Conservation (phyloP, 35 echinoderm and acorn worm genomes). For the Stichopus chloronotus region DNA sequence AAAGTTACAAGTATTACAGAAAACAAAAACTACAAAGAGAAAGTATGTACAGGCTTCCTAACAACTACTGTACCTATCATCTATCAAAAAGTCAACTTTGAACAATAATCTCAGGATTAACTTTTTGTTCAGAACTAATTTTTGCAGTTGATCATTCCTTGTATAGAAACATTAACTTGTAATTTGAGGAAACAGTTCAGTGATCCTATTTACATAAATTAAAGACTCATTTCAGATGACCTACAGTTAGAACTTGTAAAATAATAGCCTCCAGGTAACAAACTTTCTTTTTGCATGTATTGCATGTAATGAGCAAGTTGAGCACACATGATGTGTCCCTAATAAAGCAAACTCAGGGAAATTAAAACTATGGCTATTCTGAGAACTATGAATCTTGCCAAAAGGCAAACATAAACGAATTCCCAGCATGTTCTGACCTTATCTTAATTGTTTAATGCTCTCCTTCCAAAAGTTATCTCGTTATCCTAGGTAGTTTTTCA, state of each 20-base stretch:
- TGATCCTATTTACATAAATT: not conserved
- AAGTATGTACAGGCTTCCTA: no score
- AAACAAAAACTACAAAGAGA: no score
- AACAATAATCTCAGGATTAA: no score
- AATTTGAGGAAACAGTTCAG: no score
- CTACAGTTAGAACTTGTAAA: not conserved
- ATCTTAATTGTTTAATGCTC: conserved; percentile 48
- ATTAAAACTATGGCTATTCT: not conserved
- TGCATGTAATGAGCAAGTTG: no score
- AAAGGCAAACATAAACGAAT: conserved; percentile 17
- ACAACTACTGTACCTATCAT: no score
- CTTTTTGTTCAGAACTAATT: no score
- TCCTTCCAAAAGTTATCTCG: not conserved
- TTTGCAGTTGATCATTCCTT: no score
- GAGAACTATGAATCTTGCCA: conserved; percentile 9
- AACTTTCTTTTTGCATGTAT: not conserved
- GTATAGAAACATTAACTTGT: no score
- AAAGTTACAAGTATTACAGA: no score
- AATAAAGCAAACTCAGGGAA: not conserved
- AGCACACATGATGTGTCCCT: no score
- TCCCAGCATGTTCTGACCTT: conserved; percentile 29
- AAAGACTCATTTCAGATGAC: not conserved
- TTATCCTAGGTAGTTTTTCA: not conserved
- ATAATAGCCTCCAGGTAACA: not conserved
- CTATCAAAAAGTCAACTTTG: no score